Evolutionary conservation across 2,797 vertebrate species (phyloP), one percentile per base, ranked within the genome.

Genomic region (Poecilia wingei): DNA sequence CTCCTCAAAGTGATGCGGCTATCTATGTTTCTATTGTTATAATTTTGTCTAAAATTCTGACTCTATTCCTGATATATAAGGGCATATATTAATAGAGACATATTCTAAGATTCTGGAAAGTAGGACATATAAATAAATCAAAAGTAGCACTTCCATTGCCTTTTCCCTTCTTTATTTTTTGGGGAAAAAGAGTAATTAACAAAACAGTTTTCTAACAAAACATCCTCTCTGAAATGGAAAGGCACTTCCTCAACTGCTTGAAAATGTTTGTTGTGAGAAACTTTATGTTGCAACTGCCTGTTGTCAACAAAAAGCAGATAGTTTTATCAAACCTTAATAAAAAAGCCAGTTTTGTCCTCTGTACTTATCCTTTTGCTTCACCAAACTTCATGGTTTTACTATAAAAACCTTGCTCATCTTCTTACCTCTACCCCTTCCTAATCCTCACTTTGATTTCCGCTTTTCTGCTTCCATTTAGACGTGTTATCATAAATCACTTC

Each of bases 381-480:
- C 75, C 49, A 71, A 53, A 64, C 79, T 80, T 81, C 59, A 76
- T 66, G 82, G 74, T 79, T 82, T 79, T n/a, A 45, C 20, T 53
- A 79, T 59, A 51, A 55, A 82, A 88, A 78, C 84, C 77, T 46
- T 43, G 61, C 68, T 66, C 76, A 75, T 64, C 69, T 22, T 36
- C 47, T 39, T 6, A 0, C 80, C 70, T 72, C 72, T 31, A 57
- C 28, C 53, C 53, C 68, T 64, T 61, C 74, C 43, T 77, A 49
- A 64, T 72, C 46, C n/a, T 76, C 72, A 41, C 66, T 45, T 18
- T 71, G 45, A 68, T 20, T 71, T 61, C 79, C 47, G 1, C 47
- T 76, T 82, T 71, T 86, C 59, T 76, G 76, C 49, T 75, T 81
- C 72, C 72, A 78, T 79, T 90, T 85, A 88, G 77, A 83, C 47